These are phyloP conservation scores for Drosophila buzzatii DNA, from an alignment of 2,888 invertebrate species.

Conservation along the genomic window DNA sequence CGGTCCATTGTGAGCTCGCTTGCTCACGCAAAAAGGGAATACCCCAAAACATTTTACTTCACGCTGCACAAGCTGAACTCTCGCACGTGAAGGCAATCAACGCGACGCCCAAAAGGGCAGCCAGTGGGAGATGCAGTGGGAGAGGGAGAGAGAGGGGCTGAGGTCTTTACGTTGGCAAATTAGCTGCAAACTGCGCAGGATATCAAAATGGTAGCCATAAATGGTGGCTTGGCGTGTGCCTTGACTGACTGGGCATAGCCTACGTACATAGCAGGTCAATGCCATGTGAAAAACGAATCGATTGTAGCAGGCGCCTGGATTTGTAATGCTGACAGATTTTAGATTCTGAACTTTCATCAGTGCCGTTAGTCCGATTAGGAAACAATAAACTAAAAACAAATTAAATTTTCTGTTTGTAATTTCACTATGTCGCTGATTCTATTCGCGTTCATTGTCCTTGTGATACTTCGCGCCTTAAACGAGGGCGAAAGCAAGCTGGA, in stretches of 20 bases:
- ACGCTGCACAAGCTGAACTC: constrained; percentile 15
- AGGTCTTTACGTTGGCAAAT: constrained; percentile 48
- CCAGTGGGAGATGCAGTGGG: constrained; percentile 1
- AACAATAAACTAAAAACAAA: not conserved
- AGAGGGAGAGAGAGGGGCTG: not conserved
- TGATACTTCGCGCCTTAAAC: constrained; percentile 10
- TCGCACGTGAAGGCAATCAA: constrained; percentile 69
- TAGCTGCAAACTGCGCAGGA: constrained; percentile 68
- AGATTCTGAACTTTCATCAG: not conserved
- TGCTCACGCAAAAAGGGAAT: not conserved
- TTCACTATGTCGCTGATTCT: constrained; percentile 24
- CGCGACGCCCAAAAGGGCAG: constrained; percentile 42
- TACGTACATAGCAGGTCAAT: constrained; percentile 71
- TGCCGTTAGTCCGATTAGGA: not conserved
- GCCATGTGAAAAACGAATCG: constrained; percentile 61
- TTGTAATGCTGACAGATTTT: not conserved
- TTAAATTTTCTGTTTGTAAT: not conserved
- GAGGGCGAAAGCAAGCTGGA: constrained; percentile 14
- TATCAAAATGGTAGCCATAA: constrained; percentile 66
- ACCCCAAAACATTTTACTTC: not conserved
- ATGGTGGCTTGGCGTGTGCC: constrained; percentile 57
- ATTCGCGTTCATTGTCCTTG: constrained; percentile 13
- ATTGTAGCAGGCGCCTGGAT: constrained; percentile 42
- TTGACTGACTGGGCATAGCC: constrained; percentile 3
- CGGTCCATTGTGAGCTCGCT: not conserved